Evolutionary conservation across 2,888 invertebrate genomes (phyloP), one percentile per base, ranked within the genome.

Genomic region (Thera obeliscata): DNA sequence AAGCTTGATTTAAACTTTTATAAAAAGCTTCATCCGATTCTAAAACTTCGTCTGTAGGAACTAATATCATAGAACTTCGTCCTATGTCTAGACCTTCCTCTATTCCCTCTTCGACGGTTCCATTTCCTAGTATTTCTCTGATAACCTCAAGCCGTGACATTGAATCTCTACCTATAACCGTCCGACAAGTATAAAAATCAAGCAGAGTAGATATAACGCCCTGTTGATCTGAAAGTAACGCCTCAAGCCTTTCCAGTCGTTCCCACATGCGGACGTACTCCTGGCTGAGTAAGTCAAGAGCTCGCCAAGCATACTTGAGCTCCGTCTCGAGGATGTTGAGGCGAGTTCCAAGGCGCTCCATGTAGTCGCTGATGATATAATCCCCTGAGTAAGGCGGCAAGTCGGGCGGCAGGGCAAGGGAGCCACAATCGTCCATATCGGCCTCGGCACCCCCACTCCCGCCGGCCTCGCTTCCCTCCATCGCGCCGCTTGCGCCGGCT

Each of bases 231-330:
- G 96, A 96, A 2, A 98, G 95, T 70, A 98, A 94, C 35, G 97
- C 95, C 85, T 98, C 98, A 41, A 98, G 92, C 86, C 98, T 97
- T 83, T 98, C 98, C 69, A 98, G 92, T 56, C 98, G 94, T 81
- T 97, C 97, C 98, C 98, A 98, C 97, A 98, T 98, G 86, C 97
- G 97, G 62, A 98, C 97, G 82, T 98, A 98, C 85, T 98, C 98
- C 81, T 97, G 97, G 50, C 98, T 98, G 46, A 98, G 95, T 62
- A 98, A 94, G 84, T 98, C 98, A 65, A 98, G 94, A 2, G 98
- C 98, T 74, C 98, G 95, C 98, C 98, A 98, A 22, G 98, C 98
- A 84, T 98, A 98, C 83, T 98, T 97, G 58, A 98, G 94, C 89
- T 98, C 98, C 2, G 97, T 97, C 88, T 98, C 98, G 11, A 98